Conservation (phyloP, 2,113 vertebrate species). For the Heloderma charlesbogerti region DNA sequence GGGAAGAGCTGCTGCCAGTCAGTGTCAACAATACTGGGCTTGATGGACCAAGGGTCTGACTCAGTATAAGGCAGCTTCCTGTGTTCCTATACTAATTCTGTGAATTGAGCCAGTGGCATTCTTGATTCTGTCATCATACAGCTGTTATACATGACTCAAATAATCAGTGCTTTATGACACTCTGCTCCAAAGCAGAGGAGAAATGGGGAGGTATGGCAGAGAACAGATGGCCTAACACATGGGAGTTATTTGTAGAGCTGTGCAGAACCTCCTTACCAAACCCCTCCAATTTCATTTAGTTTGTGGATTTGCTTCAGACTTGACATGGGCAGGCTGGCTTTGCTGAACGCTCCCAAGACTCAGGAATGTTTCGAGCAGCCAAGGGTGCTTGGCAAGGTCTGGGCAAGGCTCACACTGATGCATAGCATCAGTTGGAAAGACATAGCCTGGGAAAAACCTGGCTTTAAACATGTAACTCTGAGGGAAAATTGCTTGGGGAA, state of each 20-base stretch:
- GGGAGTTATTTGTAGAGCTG: slow-evolving; percentile 68
- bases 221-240: slow-evolving; percentile 65
- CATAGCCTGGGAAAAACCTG: background rate
- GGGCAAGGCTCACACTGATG: background rate
- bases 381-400: background rate
- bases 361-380: background rate
- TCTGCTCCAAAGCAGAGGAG: slow-evolving; percentile 15
- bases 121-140: slow-evolving; percentile 6
- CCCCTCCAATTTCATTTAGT: slow-evolving; percentile 12
- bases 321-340: background rate
- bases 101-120: slow-evolving; percentile 34
- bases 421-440: background rate
- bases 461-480: background rate
- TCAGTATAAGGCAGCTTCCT: too few species aligned
- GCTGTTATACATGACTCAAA: background rate
- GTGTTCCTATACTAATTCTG: background rate
- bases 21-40: background rate
- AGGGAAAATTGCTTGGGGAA: background rate
- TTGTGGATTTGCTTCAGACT: background rate
- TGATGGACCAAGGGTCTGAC: too few species aligned
- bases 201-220: slow-evolving; percentile 9
- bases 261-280: background rate
- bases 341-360: background rate
- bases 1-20: background rate
- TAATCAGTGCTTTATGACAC: slow-evolving; percentile 52